These are phyloP conservation scores for Otocyon megalotis DNA, from an alignment of 2,113 vertebrate species.

Conservation along the genomic window DNA sequence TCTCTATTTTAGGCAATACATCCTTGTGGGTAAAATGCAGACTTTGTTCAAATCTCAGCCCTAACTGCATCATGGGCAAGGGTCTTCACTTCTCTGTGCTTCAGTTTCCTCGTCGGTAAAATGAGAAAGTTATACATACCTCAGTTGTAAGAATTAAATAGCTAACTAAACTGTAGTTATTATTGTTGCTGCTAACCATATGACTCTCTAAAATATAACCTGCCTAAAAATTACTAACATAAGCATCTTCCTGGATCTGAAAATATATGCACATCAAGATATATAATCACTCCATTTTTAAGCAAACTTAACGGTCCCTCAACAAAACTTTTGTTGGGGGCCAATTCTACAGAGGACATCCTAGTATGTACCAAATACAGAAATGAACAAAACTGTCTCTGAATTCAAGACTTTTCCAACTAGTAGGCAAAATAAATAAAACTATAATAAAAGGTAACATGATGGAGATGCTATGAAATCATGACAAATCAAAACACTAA, in stretches of 20 bases:
- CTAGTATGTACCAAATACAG: neutral
- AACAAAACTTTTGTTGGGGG: conserved; percentile 29
- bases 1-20: neutral
- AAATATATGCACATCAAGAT: neutral
- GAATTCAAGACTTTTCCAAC: conserved; percentile 49
- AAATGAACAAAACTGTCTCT: conserved; percentile 28
- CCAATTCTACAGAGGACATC: neutral
- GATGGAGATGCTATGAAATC: neutral
- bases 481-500: neutral
- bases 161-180: conserved; percentile 16
- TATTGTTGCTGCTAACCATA: conserved; percentile 18
- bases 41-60: neutral
- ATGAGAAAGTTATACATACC: neutral
- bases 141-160: conserved; percentile 34
- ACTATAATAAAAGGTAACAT: neutral
- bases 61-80: neutral
- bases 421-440: conserved; percentile 32
- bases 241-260: neutral
- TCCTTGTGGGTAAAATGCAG: conserved; percentile 30
- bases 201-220: neutral
- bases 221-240: conserved; percentile 41
- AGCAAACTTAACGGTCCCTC: neutral
- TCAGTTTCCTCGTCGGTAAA: conserved; percentile 30
- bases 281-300: neutral
- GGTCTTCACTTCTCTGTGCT: neutral